phyloP scores from a whole-genome alignment of 1,140 invertebrate species.

The Habropoda laboriosa region DNA sequence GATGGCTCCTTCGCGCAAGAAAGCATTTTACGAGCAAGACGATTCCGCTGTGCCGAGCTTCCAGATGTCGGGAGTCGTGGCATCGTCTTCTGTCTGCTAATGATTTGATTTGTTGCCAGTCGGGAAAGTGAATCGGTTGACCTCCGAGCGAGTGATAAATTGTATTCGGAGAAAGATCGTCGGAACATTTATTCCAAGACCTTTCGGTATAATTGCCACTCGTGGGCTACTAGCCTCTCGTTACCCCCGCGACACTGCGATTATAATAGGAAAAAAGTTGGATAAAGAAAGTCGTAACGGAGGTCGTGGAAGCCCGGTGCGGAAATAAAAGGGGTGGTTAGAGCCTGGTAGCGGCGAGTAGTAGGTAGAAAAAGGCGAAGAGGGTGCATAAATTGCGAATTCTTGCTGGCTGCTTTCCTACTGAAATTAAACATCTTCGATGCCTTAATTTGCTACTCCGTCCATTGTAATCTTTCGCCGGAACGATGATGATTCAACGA shows the following conservation, averaged over 20 bases:
- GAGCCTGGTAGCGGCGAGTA: not conserved
- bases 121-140: too few relatives aligned
- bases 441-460: not conserved
- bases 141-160: too few relatives aligned
- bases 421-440: not conserved
- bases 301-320: not conserved
- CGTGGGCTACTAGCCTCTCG: not conserved
- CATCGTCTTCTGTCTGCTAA: too few relatives aligned
- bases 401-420: not conserved
- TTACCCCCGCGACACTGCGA: not conserved
- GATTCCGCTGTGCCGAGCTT: not conserved
- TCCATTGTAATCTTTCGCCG: not conserved
- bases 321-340: slow-evolving; percentile 16
- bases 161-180: not conserved
- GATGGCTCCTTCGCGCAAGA: not conserved
- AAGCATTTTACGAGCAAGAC: not conserved
- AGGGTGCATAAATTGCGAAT: slow-evolving; percentile 11
- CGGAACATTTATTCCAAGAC: not conserved
- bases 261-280: slow-evolving; percentile 1
- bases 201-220: not conserved
- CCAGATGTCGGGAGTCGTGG: not conserved
- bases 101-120: too few relatives aligned
- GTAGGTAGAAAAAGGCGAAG: not conserved
- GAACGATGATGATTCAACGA: not conserved
- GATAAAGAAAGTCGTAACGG: not conserved